Evolutionary conservation across 2,888 invertebrate genomes (phyloP).

Genomic region (Tiliacea citrago): DNA sequence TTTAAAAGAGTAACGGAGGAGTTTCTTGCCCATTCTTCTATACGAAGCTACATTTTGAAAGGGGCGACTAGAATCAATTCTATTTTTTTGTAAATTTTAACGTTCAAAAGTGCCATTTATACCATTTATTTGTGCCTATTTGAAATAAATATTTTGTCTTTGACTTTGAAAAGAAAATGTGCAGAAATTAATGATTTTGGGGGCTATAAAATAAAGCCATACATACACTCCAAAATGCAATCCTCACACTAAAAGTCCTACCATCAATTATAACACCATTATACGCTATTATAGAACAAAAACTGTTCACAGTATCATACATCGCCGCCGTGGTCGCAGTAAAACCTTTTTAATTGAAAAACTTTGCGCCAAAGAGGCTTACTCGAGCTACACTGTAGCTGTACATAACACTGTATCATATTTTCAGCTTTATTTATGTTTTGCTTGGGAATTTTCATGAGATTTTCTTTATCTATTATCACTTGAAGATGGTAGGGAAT

Average conservation of each 20-base stretch:
- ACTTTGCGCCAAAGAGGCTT: conserved; percentile 68
- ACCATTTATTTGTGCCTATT: too few relatives aligned
- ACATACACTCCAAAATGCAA: conserved; percentile 1
- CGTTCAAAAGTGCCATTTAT: too few relatives aligned
- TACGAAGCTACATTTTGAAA: too few relatives aligned
- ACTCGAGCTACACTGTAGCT: conserved; percentile 53
- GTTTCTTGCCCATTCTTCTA: too few relatives aligned
- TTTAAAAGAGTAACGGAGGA: too few relatives aligned
- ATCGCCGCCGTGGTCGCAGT: conserved; percentile 46
- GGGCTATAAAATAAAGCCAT: not conserved
- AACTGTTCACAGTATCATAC: conserved; percentile 43
- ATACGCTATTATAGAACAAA: conserved; percentile 37
- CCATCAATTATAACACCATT: conserved; percentile 31
- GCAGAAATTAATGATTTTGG: not conserved
- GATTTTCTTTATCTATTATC: conserved; percentile 31
- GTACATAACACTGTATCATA: conserved; percentile 51
- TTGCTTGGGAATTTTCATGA: conserved; percentile 40
- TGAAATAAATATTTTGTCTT: too few relatives aligned
- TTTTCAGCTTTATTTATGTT: conserved; percentile 65
- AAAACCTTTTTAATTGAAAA: conserved; percentile 71
- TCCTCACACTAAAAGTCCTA: not conserved
- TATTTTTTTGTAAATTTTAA: too few relatives aligned
- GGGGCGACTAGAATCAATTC: too few relatives aligned
- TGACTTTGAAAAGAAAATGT: not conserved
- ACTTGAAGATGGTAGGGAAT: conserved; percentile 4